phyloP scores from a whole-genome alignment of 1,140 invertebrate genomes.

The Aphis craccivora region DNA sequence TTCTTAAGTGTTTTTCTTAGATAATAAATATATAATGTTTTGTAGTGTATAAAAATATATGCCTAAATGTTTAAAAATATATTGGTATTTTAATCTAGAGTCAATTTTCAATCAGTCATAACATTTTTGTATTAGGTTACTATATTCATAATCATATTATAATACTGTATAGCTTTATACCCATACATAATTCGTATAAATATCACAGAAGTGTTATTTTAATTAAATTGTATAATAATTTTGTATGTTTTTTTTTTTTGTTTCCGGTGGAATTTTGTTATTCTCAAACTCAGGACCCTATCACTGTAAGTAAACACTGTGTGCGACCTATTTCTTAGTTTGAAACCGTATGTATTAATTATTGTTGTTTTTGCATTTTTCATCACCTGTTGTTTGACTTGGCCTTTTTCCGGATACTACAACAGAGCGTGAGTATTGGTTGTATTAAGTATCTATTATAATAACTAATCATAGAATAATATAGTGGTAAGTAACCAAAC shows the following conservation, averaged over 20 bases:
- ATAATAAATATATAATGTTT: neutral
- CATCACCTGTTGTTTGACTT: neutral
- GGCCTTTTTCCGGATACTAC: neutral
- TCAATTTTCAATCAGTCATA: neutral
- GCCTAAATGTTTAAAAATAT: neutral
- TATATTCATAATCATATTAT: neutral
- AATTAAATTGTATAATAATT: constrained; percentile 13
- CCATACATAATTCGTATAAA: neutral
- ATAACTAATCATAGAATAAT: neutral
- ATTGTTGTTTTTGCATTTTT: constrained; percentile 7
- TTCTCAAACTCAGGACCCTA: constrained; percentile 45
- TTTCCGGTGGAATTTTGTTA: neutral
- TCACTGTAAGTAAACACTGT: constrained; percentile 45
- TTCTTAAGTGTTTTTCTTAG: neutral
- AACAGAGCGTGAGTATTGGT: constrained; percentile 37
- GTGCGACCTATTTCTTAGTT: neutral
- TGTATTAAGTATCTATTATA: neutral
- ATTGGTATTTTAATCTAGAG: neutral
- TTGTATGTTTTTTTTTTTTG: constrained; percentile 46
- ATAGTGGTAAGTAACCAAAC: neutral
- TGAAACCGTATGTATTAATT: neutral
- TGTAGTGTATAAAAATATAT: neutral
- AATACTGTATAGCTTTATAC: neutral
- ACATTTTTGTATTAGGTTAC: neutral
- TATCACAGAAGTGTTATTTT: neutral